These are phyloP conservation scores for Channa maculata DNA, from an alignment of 2,113 vertebrate species.

Conservation along the genomic window DNA sequence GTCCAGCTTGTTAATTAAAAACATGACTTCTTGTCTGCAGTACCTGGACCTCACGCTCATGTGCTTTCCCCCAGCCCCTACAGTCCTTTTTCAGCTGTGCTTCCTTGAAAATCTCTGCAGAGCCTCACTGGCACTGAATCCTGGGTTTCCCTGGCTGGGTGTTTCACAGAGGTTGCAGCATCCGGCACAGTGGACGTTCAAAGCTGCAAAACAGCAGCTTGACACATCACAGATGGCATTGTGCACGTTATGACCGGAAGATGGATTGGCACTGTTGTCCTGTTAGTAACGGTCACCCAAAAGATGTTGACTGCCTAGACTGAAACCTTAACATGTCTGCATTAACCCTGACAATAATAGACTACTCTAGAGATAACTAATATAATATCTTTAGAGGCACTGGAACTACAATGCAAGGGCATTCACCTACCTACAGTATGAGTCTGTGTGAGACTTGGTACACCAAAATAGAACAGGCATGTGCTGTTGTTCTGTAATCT, in stretches of 20 bases:
- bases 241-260: slow-evolving; percentile 12
- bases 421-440: neutral
- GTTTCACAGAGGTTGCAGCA: slow-evolving; percentile 66
- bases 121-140: slow-evolving; percentile 43
- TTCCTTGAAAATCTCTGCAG: slow-evolving; percentile 52
- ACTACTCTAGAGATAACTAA: neutral
- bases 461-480: slow-evolving; percentile 41
- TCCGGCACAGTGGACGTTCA: slow-evolving; percentile 25
- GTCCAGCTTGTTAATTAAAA: slow-evolving; percentile 61
- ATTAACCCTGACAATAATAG: slow-evolving; percentile 10
- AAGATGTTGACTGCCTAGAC: neutral
- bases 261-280: slow-evolving; percentile 5
- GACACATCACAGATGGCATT: slow-evolving; percentile 19
- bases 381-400: neutral
- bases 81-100: slow-evolving; percentile 21
- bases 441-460: slow-evolving; percentile 14
- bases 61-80: slow-evolving; percentile 5
- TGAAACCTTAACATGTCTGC: slow-evolving; percentile 17
- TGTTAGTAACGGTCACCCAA: slow-evolving; percentile 3
- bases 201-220: slow-evolving; percentile 13
- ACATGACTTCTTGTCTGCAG: slow-evolving; percentile 36
- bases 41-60: slow-evolving; percentile 1
- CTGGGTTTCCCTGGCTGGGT: slow-evolving; percentile 43
- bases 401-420: slow-evolving; percentile 10
- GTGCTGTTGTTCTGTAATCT: slow-evolving; percentile 20